Evolutionary conservation across 2,113 vertebrate genomes (phyloP).

Genomic region (Caloenas nicobarica): DNA sequence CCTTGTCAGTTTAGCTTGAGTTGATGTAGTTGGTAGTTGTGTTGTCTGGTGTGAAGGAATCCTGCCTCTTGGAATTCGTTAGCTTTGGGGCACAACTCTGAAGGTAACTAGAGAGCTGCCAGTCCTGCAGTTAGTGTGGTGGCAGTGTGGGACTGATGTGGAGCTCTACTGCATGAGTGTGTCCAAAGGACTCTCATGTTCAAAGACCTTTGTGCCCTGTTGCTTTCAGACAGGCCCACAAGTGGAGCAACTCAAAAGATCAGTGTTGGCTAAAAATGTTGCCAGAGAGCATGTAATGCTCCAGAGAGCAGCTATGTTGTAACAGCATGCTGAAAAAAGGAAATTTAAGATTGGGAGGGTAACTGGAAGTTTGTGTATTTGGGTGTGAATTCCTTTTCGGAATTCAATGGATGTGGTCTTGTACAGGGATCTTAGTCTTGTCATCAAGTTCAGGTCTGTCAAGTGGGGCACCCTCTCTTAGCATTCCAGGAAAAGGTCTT

Average conservation of each 20-base stretch:
- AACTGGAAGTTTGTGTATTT: neutral
- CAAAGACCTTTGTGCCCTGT: neutral
- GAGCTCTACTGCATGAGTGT: rapidly evolving
- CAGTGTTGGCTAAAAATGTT: neutral
- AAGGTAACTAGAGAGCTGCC: neutral
- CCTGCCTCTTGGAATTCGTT: neutral
- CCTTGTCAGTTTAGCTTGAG: neutral
- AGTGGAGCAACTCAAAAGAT: neutral
- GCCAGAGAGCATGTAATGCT: too few species aligned
- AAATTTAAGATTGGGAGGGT: neutral
- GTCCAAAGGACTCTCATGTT: neutral
- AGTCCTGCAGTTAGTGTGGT: neutral
- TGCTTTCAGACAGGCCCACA: neutral
- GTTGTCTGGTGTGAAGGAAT: neutral
- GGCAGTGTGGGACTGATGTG: neutral
- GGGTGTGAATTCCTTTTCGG: neutral
- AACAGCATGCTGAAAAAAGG: neutral
- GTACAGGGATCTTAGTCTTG: neutral
- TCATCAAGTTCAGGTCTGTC: neutral
- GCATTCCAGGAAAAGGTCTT: neutral
- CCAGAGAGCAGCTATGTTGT: too few species aligned
- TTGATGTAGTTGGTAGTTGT: neutral
- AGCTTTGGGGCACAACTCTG: neutral
- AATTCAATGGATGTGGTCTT: neutral
- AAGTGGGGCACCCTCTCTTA: neutral